Conservation (phyloP, 2,888 invertebrate genomes). For the Coleophora deauratella region DNA sequence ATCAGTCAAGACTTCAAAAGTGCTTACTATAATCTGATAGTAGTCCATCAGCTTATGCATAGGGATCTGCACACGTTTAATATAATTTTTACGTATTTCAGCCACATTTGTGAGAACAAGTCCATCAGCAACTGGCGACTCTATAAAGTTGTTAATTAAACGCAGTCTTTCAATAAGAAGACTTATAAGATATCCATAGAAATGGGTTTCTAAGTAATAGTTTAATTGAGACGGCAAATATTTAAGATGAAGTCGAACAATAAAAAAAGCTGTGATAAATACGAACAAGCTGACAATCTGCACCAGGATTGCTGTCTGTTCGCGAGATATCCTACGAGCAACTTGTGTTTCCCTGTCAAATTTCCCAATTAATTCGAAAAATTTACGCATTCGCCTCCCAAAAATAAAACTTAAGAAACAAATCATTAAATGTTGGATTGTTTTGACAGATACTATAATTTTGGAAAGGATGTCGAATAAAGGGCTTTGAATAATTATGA, state of each 20-base stretch:
- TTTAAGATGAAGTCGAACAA: slow-evolving; percentile 5
- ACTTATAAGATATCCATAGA: slow-evolving; percentile 39
- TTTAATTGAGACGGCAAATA: slow-evolving; percentile 22
- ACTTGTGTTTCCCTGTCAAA: slow-evolving; percentile 38
- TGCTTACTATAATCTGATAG: slow-evolving; percentile 37
- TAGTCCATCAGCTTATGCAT: slow-evolving; percentile 43
- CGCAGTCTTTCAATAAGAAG: slow-evolving; percentile 35
- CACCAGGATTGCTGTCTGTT: slow-evolving; percentile 27
- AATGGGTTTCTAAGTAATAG: slow-evolving; percentile 33
- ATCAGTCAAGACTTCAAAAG: slow-evolving; percentile 39
- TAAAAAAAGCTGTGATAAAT: slow-evolving; percentile 5
- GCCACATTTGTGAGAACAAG: slow-evolving; percentile 25
- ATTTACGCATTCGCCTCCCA: slow-evolving; percentile 28
- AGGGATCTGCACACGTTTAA: slow-evolving; percentile 7
- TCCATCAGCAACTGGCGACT: slow-evolving; percentile 26
- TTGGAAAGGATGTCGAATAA: background rate
- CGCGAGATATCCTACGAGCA: slow-evolving; percentile 26
- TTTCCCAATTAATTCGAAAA: slow-evolving; percentile 30
- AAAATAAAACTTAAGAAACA: slow-evolving; percentile 24
- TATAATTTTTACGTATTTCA: slow-evolving; percentile 20
- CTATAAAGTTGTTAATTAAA: slow-evolving; percentile 38
- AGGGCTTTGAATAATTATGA: background rate
- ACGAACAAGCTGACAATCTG: slow-evolving; percentile 19
- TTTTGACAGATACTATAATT: slow-evolving; percentile 5
- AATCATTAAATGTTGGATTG: slow-evolving; percentile 19